Conservation (phyloP, 2,888 invertebrate genomes). For the Melinopterus prodromus region DNA sequence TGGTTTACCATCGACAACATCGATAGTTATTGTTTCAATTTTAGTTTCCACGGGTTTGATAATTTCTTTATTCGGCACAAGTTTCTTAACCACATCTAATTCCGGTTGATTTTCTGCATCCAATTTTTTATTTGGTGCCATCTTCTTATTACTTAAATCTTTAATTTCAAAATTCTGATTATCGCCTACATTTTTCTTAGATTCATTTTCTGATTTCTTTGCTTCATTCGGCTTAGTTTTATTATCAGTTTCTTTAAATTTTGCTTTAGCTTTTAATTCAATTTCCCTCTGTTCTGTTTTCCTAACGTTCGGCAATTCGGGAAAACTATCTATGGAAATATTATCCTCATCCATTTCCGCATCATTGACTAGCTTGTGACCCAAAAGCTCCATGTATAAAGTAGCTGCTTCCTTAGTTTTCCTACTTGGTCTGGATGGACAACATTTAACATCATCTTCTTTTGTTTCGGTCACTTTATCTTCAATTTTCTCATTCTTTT, state of each 20-base stretch:
- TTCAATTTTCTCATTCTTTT: slow-evolving; percentile 56
- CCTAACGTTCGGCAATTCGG: slow-evolving; percentile 71
- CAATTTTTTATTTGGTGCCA: slow-evolving; percentile 18
- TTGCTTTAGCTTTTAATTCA: slow-evolving; percentile 65
- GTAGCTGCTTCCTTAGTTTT: slow-evolving; percentile 81
- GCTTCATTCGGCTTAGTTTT: slow-evolving; percentile 30
- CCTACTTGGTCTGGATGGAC: slow-evolving; percentile 64
- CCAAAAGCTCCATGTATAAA: slow-evolving; percentile 77
- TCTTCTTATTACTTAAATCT: slow-evolving; percentile 30
- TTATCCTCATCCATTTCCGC: slow-evolving; percentile 71
- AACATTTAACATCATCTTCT: slow-evolving; percentile 22
- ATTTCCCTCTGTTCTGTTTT: slow-evolving; percentile 68
- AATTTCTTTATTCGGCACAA: not conserved
- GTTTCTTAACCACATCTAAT: not conserved
- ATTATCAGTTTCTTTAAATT: slow-evolving; percentile 46
- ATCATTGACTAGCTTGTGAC: slow-evolving; percentile 71
- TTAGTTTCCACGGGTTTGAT: slow-evolving; percentile 7
- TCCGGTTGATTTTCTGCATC: slow-evolving; percentile 35
- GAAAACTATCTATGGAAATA: slow-evolving; percentile 71
- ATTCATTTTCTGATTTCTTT: slow-evolving; percentile 30
- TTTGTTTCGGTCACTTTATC: slow-evolving; percentile 10
- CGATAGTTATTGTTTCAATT: not conserved
- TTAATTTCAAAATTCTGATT: slow-evolving; percentile 24
- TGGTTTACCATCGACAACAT: slow-evolving; percentile 4
- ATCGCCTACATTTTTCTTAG: slow-evolving; percentile 36